Conservation (phyloP, 2,797 vertebrate species). For the Mormyrus proboscirostris region DNA sequence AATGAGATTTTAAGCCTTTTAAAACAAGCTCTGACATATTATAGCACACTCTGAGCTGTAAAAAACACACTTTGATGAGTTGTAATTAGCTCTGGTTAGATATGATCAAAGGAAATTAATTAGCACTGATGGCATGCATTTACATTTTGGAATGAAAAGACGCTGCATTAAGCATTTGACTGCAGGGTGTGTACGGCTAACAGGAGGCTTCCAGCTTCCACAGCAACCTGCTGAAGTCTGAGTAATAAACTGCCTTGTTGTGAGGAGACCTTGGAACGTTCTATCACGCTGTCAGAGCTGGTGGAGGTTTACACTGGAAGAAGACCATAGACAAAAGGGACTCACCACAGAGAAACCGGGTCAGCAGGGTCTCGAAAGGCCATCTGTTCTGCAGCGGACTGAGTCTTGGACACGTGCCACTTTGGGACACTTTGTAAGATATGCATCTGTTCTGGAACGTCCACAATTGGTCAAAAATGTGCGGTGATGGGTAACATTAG, state of each 20-base stretch:
- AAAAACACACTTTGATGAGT: neutral
- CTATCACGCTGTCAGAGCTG: constrained; percentile 42
- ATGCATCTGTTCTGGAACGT: neutral
- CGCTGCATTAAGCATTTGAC: neutral
- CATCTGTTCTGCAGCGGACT: constrained; percentile 25
- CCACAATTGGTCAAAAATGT: neutral
- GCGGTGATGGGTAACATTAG: neutral
- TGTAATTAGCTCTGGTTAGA: neutral
- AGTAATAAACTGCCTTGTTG: constrained; percentile 37
- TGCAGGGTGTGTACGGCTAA: neutral
- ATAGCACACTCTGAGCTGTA: neutral
- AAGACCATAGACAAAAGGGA: constrained; percentile 34
- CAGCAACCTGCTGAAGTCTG: constrained; percentile 12
- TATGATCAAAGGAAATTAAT: neutral
- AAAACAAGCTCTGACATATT: neutral
- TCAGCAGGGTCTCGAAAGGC: constrained; percentile 34
- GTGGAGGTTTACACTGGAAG: constrained; percentile 38
- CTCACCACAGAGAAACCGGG: constrained; percentile 36
- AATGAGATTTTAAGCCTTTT: neutral
- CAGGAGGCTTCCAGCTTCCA: neutral
- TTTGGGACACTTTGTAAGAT: neutral
- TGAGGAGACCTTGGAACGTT: constrained; percentile 32
- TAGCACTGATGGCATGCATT: neutral
- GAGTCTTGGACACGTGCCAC: constrained; percentile 21
- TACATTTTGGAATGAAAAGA: neutral